Base-by-base conservation (phyloP, 2,797 vertebrate species). In the Parotocinclus haroldoi region DNA sequence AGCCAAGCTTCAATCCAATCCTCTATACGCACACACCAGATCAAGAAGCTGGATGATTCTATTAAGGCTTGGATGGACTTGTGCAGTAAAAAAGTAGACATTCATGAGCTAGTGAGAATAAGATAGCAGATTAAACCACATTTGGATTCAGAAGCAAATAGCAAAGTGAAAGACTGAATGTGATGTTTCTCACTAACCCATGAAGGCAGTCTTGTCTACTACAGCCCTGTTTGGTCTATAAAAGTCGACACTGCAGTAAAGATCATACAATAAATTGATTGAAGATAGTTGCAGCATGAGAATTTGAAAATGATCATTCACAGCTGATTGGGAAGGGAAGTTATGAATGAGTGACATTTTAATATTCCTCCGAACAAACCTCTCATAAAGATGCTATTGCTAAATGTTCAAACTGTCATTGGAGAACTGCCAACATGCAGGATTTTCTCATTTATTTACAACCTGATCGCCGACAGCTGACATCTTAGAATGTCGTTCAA, bases 61-160 rank as follows among this genome's bases (percentile, higher is more conserved):
- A 9, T 63, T 61, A 70, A 75, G 60, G 58, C 58, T 70, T 54
- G 51, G 50, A 53, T n/a, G 44, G 36, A 48, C 59, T 38, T 49
- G 72, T 52, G 19, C 49, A 19, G 44, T 53, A 55, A 7, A 63
- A 37, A 65, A 27, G 27, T 27, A 27, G 2, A 27, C 27, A 27
- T 19, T 18, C 7, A 53, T 39, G 27, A 48, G 49, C 27, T 27
- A 27, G 27, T 27, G 27, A 27, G 27, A 27, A 27, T 27, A 27
- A 27, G 27, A 5, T 2, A 27, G 27, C 5, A 5, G 5, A 27
- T 2, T 5, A 70, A 58, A 10, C 18, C 10, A 3, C 14, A 9
- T 8, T 17, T 7, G 54, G 19, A 27, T 27, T 27, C 27, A 27
- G 27, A 27, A n/a, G n/a, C n/a, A n/a, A n/a, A n/a, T n/a, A n/a